A percentile compares a stretch with the other conserved stretches of the same genome.
phyloP scores from a whole-genome alignment of 2,113 vertebrate genomes.

The Orthochromis indermauri region DNA sequence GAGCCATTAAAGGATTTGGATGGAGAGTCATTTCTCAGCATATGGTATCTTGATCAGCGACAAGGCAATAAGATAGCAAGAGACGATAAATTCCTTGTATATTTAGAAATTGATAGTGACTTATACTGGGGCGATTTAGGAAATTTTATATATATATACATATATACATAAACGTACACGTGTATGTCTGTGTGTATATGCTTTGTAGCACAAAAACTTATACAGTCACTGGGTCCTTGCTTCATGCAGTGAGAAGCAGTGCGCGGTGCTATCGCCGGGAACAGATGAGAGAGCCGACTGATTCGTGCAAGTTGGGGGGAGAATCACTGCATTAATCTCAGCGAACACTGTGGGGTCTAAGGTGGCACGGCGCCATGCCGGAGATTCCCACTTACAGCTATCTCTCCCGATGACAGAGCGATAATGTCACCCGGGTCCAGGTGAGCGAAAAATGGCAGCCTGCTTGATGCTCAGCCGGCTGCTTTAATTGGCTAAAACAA shows the following conservation, averaged over 20 bases:
- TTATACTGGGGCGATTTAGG: background rate
- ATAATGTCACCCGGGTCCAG: slow-evolving; percentile 64
- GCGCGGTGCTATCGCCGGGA: background rate
- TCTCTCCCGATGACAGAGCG: slow-evolving; percentile 61
- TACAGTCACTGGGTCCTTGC: background rate
- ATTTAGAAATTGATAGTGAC: background rate
- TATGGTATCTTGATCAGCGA: slow-evolving; percentile 56
- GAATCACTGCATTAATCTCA: slow-evolving; percentile 50
- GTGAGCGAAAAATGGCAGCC: slow-evolving; percentile 67
- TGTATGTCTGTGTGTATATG: background rate
- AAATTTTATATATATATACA: background rate
- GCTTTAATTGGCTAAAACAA: slow-evolving; percentile 79
- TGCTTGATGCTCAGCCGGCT: slow-evolving; percentile 68
- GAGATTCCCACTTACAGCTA: slow-evolving; percentile 39
- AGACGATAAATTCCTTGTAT: slow-evolving; percentile 17
- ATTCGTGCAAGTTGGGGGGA: slow-evolving; percentile 7
- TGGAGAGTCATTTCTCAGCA: slow-evolving; percentile 33
- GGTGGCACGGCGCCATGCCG: slow-evolving; percentile 39
- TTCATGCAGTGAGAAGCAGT: background rate
- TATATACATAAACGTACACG: background rate
- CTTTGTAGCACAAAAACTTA: background rate
- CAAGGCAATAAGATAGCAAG: slow-evolving; percentile 20
- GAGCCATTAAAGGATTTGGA: slow-evolving; percentile 58
- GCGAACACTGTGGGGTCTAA: slow-evolving; percentile 34
- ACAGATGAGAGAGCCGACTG: background rate